A percentile compares a stretch with the other conserved stretches of the same genome.
phyloP scores from a whole-genome alignment of 2,888 invertebrate species.

The Luperina nickerlii region DNA sequence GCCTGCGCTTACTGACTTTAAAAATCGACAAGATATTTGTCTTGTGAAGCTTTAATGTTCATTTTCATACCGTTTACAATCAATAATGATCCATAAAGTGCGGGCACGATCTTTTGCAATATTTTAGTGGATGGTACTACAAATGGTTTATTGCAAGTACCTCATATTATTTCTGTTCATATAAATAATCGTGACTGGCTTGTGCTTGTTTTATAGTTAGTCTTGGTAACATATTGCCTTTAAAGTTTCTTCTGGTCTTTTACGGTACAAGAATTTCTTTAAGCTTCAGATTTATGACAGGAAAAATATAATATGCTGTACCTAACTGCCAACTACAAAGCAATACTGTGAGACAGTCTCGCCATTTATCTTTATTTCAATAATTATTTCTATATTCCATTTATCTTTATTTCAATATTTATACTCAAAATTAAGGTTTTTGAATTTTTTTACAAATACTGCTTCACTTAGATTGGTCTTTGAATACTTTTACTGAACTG shows the following conservation, averaged over 20 bases:
- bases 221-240: background rate
- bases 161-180: slow-evolving; percentile 31
- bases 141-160: slow-evolving; percentile 51
- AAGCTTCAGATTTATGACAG: background rate
- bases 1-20: slow-evolving; percentile 68
- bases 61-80: slow-evolving; percentile 79
- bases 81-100: slow-evolving; percentile 74
- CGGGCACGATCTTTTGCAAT: slow-evolving; percentile 59
- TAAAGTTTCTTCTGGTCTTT: background rate
- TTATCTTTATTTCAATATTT: background rate
- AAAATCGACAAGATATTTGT: slow-evolving; percentile 78
- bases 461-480: background rate
- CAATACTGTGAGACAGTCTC: background rate
- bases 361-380: background rate
- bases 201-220: slow-evolving; percentile 21
- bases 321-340: slow-evolving; percentile 2
- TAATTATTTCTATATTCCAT: background rate
- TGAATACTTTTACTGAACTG: background rate
- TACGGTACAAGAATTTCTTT: background rate
- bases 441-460: background rate
- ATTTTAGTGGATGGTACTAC: slow-evolving; percentile 63
- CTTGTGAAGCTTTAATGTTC: slow-evolving; percentile 77
- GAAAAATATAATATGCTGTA: background rate
- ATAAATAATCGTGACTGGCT: slow-evolving; percentile 30
- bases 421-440: background rate